These are phyloP conservation scores for Sylvia borin DNA, from an alignment of 2,797 vertebrate genomes.

Conservation along the genomic window DNA sequence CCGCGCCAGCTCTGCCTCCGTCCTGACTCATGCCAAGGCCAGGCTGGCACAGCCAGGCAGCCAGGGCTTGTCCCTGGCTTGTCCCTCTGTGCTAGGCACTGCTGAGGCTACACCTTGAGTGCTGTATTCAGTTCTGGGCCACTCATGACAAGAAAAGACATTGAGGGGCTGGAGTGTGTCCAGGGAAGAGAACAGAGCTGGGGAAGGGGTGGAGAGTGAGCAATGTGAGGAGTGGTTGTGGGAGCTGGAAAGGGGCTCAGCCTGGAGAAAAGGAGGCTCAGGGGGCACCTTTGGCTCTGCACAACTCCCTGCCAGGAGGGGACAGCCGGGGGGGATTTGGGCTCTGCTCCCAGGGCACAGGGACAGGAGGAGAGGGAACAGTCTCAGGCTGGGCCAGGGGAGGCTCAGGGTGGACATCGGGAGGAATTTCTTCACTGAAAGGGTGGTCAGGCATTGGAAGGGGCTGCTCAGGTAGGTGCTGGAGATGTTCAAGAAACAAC, in stretches of 20 bases:
- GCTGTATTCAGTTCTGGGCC: background rate
- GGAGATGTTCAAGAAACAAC: background rate
- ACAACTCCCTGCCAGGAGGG: background rate
- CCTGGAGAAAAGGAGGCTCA: background rate
- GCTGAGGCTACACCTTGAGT: background rate
- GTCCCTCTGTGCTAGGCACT: background rate
- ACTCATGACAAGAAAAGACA: background rate
- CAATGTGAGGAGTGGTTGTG: background rate
- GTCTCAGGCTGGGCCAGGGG: background rate
- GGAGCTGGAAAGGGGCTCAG: background rate
- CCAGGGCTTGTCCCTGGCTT: background rate
- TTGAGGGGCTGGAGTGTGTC: fast-evolving
- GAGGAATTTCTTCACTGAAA: background rate
- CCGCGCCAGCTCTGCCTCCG: background rate
- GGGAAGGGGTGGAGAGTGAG: background rate
- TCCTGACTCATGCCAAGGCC: background rate
- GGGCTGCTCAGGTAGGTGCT: background rate
- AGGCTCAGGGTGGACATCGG: fast-evolving
- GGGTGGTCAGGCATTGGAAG: background rate
- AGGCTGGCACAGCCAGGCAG: background rate
- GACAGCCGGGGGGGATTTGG: fast-evolving
- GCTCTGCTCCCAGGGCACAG: background rate
- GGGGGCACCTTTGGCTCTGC: background rate
- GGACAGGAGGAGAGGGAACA: fast-evolving
- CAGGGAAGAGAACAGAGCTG: fast-evolving